Evolutionary conservation across 1,140 invertebrate genomes (phyloP).

Genomic region (Atta texana): DNA sequence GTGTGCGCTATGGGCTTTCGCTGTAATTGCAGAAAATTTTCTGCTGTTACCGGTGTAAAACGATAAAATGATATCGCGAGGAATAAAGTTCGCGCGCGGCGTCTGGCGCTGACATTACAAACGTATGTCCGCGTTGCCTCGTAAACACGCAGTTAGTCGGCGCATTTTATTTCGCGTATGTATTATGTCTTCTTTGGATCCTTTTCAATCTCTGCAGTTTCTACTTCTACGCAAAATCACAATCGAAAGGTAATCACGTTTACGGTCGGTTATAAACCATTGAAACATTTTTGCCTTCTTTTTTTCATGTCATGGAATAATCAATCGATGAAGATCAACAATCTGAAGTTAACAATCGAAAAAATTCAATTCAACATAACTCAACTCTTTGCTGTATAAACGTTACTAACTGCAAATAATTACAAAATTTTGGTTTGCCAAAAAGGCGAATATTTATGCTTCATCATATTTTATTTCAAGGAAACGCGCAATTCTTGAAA

Average conservation of each 20-base stretch:
- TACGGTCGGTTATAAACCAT: not conserved
- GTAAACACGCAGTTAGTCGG: constrained; percentile 45
- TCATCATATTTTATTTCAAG: not conserved
- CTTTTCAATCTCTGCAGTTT: constrained; percentile 8
- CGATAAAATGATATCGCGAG: constrained; percentile 45
- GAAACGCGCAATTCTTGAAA: not conserved
- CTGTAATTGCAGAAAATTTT: constrained; percentile 60
- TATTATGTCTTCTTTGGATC: not conserved
- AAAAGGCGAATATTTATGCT: not conserved
- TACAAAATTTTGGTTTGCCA: not conserved
- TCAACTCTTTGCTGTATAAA: not conserved
- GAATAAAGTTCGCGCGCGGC: constrained; percentile 53
- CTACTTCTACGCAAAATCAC: not conserved
- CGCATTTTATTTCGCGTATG: constrained; percentile 4
- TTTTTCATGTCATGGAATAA: not conserved
- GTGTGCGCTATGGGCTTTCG: not conserved
- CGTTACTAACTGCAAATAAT: not conserved
- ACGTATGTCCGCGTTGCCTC: constrained; percentile 32
- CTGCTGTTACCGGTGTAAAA: constrained; percentile 51
- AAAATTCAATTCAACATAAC: not conserved
- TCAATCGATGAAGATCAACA: not conserved
- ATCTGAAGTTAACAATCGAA: not conserved
- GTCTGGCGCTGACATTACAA: constrained; percentile 52
- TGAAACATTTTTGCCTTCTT: too few relatives aligned
- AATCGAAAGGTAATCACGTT: not conserved